Percentiles rank a stretch among this genome's conserved stretches.
These are phyloP conservation scores for Cecropterus lyciades DNA, from an alignment of 1,140 invertebrate genomes.

Conservation along the genomic window DNA sequence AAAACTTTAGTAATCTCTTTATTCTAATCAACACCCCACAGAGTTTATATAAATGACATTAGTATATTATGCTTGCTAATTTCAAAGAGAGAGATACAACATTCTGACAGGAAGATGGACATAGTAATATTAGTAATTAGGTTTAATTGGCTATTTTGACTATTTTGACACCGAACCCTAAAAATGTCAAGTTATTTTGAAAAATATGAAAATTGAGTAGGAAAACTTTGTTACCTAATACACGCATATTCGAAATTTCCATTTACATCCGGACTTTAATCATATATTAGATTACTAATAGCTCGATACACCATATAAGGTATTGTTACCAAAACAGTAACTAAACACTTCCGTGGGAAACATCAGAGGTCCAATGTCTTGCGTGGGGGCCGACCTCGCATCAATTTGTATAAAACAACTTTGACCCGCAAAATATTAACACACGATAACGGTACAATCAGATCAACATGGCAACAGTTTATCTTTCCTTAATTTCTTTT, in stretches of 20 bases:
- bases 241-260: neutral
- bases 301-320: slow-evolving; percentile 40
- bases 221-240: too few relatives aligned
- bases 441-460: slow-evolving; percentile 45
- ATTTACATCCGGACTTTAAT: neutral
- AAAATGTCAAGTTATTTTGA: too few relatives aligned
- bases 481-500: slow-evolving; percentile 41
- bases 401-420: slow-evolving; percentile 63
- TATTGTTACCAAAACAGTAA: slow-evolving; percentile 44
- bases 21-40: too few relatives aligned
- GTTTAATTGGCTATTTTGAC: too few relatives aligned
- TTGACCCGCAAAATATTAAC: slow-evolving; percentile 51
- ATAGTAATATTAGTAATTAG: too few relatives aligned
- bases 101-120: too few relatives aligned
- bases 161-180: too few relatives aligned
- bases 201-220: too few relatives aligned
- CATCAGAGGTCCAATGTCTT: slow-evolving; percentile 51
- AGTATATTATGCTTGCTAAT: too few relatives aligned
- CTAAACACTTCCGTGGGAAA: slow-evolving; percentile 64
- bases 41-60: too few relatives aligned
- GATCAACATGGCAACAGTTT: slow-evolving; percentile 51
- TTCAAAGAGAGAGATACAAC: too few relatives aligned
- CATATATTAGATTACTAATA: neutral
- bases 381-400: slow-evolving; percentile 67
- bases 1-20: too few relatives aligned